A percentile compares a stretch with the other conserved stretches of the same genome.
These are phyloP conservation scores for Porites evermanni DNA, from an alignment of 92 coral and sea anemone species.

Conservation along the genomic window DNA sequence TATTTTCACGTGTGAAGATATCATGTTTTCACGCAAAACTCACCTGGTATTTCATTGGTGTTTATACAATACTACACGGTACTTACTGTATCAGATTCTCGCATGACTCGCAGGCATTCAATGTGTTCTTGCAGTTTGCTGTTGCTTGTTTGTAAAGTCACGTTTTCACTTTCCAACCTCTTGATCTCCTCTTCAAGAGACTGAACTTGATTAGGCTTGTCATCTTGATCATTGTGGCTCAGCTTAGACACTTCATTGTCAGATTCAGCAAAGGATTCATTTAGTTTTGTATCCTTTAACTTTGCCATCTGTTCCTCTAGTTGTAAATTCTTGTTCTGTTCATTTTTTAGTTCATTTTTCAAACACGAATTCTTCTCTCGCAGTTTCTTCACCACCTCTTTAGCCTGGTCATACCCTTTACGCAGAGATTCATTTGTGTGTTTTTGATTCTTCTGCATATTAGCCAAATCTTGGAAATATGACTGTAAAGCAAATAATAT, in stretches of 20 bases:
- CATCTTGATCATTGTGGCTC: background rate
- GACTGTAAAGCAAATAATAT: constrained; percentile 29
- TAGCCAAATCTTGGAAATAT: constrained; percentile 72
- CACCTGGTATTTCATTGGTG: too few relatives aligned
- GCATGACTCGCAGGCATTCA: constrained; percentile 7
- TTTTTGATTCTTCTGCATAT: constrained; percentile 65
- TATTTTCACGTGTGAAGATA: too few relatives aligned
- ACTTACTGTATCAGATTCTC: constrained; percentile 36
- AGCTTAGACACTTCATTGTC: background rate
- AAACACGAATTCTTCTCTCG: constrained; percentile 64
- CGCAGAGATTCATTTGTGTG: constrained; percentile 51
- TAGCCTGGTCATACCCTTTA: constrained; percentile 75
- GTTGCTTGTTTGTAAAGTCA: constrained; percentile 37
- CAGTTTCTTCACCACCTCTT: constrained; percentile 70
- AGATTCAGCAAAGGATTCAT: background rate
- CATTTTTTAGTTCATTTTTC: constrained; percentile 58
- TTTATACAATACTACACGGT: background rate
- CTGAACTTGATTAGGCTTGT: background rate
- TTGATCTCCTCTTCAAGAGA: constrained; percentile 2
- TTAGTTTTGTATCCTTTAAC: constrained; percentile 18
- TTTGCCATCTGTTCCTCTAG: constrained; percentile 50
- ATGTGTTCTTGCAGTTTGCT: constrained; percentile 62
- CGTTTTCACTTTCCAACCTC: constrained; percentile 64
- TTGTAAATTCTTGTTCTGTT: constrained; percentile 29
- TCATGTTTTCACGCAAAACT: too few relatives aligned